Evolutionary conservation across 2,888 invertebrate genomes (phyloP), one percentile per base, ranked within the genome.

Genomic region (Agriopis marginaria): DNA sequence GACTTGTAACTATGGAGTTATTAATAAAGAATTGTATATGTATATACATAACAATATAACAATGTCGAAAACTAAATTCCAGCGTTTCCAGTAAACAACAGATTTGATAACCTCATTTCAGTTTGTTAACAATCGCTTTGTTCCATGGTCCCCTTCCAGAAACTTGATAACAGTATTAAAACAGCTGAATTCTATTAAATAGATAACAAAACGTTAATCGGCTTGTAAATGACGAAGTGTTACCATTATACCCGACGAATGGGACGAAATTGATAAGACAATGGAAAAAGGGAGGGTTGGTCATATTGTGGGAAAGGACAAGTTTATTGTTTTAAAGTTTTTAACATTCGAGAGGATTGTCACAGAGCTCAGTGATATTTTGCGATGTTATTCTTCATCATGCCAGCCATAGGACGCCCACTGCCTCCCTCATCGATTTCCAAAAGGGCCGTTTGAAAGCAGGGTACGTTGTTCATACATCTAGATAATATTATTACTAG

Each of bases 141-240:
- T 75, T 70, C 54, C 72, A 74, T 71, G 53, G 62, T 51, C 44
- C 69, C 71, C 63, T 68, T 66, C 71, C 63, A 63, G 58, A 71
- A 75, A 76, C 66, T 73, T 63, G 72, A 74, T 76, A 76, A 77
- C 75, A 75, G 74, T 73, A 76, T 77, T 77, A 72, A 75, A 76
- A 77, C 77, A 75, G 61, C 70, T 63, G 70, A 75, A 77, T 77
- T 76, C 73, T 74, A 74, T 77, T 74, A 77, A 69, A 64, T 74
- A 75, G 77, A 77, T 79, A 75, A 78, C 73, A 63, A 75, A 77
- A 70, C 59, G 70, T 63, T 70, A 70, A 77, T 75, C 75, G 75
- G 73, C 72, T 75, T 76, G 75, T 66, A 72, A 77, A 77, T 75
- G 71, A 65, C 53, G 69, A 71, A 69, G 60, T 54, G 63, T 55